phyloP scores from a whole-genome alignment of 2,797 vertebrate genomes.

The Dipus sagitta region DNA sequence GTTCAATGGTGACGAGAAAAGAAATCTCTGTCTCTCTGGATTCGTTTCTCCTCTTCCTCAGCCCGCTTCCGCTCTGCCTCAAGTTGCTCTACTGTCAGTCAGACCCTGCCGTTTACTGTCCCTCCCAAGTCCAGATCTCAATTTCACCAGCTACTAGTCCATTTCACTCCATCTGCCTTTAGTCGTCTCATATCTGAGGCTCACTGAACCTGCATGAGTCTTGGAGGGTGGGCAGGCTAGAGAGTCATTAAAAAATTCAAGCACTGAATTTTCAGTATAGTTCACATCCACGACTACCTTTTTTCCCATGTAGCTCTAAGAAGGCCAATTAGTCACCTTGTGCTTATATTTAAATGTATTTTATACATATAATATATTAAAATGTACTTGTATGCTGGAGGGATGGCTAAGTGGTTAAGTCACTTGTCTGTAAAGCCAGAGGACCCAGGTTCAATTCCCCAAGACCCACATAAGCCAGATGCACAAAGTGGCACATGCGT shows the following conservation, averaged over 20 bases:
- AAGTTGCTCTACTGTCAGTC: background rate
- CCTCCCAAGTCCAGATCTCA: background rate
- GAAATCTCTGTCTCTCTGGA: background rate
- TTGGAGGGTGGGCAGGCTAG: background rate
- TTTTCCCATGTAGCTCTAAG: background rate
- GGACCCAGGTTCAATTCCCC: no score
- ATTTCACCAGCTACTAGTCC: no score
- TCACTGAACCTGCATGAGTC: background rate
- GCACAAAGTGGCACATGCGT: no score
- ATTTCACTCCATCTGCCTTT: no score
- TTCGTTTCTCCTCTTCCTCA: background rate
- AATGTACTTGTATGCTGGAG: no score
- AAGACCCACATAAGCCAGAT: no score
- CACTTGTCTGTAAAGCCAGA: no score
- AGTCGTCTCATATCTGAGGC: no score
- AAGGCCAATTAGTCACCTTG: background rate
- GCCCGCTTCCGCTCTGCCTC: background rate
- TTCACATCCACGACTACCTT: background rate
- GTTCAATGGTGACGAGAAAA: background rate
- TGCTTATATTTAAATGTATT: conserved; percentile 10
- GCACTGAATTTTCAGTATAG: background rate
- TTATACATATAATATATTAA: no score
- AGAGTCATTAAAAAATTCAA: background rate
- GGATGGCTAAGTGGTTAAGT: no score
- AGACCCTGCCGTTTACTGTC: no score